phyloP scores from a whole-genome alignment of 2,113 vertebrate species.

The Oreochromis tanganicae region DNA sequence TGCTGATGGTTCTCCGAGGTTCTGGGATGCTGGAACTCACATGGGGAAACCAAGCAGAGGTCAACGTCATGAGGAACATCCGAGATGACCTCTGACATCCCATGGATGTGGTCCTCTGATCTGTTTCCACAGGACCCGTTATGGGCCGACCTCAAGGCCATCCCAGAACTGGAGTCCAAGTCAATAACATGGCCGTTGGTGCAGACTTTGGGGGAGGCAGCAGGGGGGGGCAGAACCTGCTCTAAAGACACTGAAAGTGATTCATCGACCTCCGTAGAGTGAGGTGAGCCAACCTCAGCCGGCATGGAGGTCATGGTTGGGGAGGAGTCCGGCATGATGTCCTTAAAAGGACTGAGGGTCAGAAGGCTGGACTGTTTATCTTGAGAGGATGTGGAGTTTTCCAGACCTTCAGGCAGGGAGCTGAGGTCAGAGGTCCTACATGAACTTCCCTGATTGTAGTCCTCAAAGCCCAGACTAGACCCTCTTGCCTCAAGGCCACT shows the following conservation, averaged over 20 bases:
- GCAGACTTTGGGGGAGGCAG: conserved; percentile 40
- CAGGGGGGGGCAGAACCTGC: conserved; percentile 71
- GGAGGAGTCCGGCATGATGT: conserved; percentile 71
- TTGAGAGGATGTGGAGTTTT: conserved; percentile 59
- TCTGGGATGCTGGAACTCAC: conserved; percentile 88
- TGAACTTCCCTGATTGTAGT: conserved; percentile 18
- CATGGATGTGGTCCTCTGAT: conserved; percentile 32
- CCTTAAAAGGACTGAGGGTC: conserved; percentile 76
- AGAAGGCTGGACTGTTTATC: conserved; percentile 73
- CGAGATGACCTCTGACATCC: conserved; percentile 6
- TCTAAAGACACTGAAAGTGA: conserved; percentile 86
- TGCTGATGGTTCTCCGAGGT: conserved; percentile 45
- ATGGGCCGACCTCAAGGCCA: conserved; percentile 63
- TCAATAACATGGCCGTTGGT: conserved; percentile 52
- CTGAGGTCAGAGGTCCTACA: conserved; percentile 45
- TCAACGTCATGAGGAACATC: conserved; percentile 85
- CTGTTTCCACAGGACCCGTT: conserved; percentile 41
- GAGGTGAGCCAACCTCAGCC: conserved; percentile 82
- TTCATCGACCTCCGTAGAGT: conserved; percentile 86
- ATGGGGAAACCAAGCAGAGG: conserved; percentile 89
- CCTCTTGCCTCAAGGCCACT: conserved; percentile 13
- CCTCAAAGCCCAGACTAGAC: conserved; percentile 45
- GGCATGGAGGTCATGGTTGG: conserved; percentile 83
- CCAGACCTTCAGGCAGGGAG: conserved; percentile 45
- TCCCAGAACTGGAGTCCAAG: conserved; percentile 43